phyloP scores from a whole-genome alignment of 2,797 vertebrate genomes.

The Tokudaia tokunoshimensis region DNA sequence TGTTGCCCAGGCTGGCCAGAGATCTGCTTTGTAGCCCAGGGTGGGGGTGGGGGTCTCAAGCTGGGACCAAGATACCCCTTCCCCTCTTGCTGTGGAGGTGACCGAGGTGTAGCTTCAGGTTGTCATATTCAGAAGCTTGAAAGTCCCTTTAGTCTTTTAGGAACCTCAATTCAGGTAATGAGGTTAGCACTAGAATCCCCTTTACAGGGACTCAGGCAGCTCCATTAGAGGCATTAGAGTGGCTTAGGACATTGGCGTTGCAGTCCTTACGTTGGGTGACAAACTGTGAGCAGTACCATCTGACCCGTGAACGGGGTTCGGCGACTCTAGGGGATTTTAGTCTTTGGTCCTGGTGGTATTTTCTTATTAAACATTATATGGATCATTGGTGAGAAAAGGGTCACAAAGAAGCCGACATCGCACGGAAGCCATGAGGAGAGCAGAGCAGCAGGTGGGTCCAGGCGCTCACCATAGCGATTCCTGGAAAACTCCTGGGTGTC shows the following conservation, averaged over 20 bases:
- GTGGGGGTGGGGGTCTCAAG: not conserved
- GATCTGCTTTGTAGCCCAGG: not conserved
- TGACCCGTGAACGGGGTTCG: not conserved
- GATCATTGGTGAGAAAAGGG: not conserved
- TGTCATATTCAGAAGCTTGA: not conserved
- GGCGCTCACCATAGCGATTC: not conserved
- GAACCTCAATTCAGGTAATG: not conserved
- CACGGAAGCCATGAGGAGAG: not conserved
- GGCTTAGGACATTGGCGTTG: not conserved
- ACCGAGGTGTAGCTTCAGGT: too few species aligned
- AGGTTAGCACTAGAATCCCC: not conserved
- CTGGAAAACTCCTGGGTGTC: not conserved
- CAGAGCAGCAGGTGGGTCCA: not conserved
- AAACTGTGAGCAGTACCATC: not conserved
- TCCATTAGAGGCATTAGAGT: not conserved
- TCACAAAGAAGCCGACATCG: not conserved
- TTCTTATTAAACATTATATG: not conserved
- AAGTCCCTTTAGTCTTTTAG: not conserved
- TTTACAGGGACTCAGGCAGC: not conserved
- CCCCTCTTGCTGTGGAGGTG: too few species aligned
- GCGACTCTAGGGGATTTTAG: not conserved
- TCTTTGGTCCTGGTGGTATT: not conserved
- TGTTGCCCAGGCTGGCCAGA: not conserved
- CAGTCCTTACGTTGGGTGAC: not conserved
- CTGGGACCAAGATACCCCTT: not conserved